Evolutionary conservation across 2,113 vertebrate genomes (phyloP), one percentile per base, ranked within the genome.

Genomic region (Chlorodrepanis virens): DNA sequence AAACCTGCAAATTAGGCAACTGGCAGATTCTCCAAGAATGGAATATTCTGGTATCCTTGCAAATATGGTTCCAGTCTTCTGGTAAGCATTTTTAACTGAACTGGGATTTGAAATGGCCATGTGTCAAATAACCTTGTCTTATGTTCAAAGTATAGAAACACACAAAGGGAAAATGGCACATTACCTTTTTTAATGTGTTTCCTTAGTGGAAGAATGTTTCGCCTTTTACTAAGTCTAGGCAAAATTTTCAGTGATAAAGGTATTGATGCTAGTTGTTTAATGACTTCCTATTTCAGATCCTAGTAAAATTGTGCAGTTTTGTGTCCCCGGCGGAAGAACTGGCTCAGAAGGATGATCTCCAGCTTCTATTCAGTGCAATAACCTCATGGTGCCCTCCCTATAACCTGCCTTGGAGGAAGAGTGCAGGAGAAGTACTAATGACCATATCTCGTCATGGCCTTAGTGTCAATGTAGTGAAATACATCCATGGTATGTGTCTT

Each of bases 331-430:
- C 99, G 0, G 99, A 99, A 97, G 99, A 99, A 87, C 98, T 99
- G 96, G 99, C 99, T 59, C 99, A 99, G 52, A 99, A 99, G 87
- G 99, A 99, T 65, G 99, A 99, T 96, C 99, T 99, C 28, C 99
- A 99, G 98, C 99, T 99, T 88, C 97, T 99, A 8, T 99, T 99
- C 98, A 99, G 99, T 96, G 99, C 99, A 98, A 99, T 99, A 98
- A 99, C 99, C 45, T 99, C 99, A 61, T 99, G 99, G 99, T 99
- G 99, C 91, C 99, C 99, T 49, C 99, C 99, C 47, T 99, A 99
- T 96, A 99, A 99, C 94, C 98, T 99, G 95, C 99, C 99, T 74
- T 99, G 99, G 99, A 98, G 99, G 96, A 99, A 99, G 97, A 99
- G 99, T 57, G 99, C 99, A 1, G 99, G 99, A n/a, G 99, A 99